phyloP scores from a whole-genome alignment of 2,888 invertebrate genomes.

The Philaethria dido region DNA sequence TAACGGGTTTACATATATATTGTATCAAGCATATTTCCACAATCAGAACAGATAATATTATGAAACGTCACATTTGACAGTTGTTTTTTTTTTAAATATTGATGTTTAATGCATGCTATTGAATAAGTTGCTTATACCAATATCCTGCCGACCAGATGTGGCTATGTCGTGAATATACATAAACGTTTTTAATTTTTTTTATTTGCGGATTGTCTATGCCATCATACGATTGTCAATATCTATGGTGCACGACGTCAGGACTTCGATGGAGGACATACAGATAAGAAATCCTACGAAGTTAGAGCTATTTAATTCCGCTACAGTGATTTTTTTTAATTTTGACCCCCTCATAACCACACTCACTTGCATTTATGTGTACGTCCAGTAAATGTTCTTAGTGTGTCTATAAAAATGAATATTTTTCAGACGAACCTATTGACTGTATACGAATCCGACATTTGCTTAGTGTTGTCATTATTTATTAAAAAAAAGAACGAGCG shows the following conservation, averaged over 20 bases:
- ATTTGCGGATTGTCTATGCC: conserved; percentile 60
- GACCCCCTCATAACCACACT: conserved; percentile 74
- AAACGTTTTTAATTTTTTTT: conserved; percentile 24
- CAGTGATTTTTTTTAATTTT: conserved; percentile 61
- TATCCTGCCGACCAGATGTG: conserved; percentile 36
- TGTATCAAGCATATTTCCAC: not conserved
- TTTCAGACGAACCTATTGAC: conserved; percentile 17
- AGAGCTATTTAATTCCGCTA: conserved; percentile 60
- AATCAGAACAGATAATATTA: conserved; percentile 6
- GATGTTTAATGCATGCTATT: conserved; percentile 34
- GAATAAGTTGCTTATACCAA: conserved; percentile 19
- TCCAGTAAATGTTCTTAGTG: conserved; percentile 49
- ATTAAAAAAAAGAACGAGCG: conserved; percentile 53
- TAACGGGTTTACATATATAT: not conserved
- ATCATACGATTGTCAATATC: conserved; percentile 65
- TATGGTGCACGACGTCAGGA: conserved; percentile 58
- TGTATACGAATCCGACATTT: conserved; percentile 75
- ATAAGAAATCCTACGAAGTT: conserved; percentile 45
- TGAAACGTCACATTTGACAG: conserved; percentile 1
- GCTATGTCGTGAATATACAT: conserved; percentile 23
- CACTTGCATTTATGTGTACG: conserved; percentile 79
- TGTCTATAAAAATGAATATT: conserved; percentile 31
- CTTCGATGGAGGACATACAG: conserved; percentile 35
- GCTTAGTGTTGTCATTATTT: conserved; percentile 78
- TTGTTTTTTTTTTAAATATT: conserved; percentile 15